A percentile compares a stretch with the other conserved stretches of the same genome.
Conservation (phyloP, 2,113 vertebrate species). For the Hydrochoerus hydrochaeris region DNA sequence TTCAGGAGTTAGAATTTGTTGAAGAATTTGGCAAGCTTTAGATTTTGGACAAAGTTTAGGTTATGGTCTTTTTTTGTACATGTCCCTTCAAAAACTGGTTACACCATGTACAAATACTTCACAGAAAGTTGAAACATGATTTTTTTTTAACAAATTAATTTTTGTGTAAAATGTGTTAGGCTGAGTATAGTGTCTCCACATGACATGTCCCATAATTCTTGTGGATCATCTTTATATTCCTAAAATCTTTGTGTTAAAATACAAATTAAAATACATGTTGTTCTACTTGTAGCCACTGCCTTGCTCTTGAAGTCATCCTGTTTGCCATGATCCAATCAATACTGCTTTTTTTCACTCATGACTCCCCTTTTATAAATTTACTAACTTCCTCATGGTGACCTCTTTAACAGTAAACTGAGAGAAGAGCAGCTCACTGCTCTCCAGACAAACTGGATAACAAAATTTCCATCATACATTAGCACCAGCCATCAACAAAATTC, state of each 20-base stretch:
- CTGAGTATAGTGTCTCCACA: background rate
- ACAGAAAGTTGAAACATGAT: background rate
- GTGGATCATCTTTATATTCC: background rate
- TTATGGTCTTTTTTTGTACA: background rate
- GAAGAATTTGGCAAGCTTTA: background rate
- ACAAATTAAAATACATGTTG: background rate
- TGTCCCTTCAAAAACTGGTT: constrained; percentile 43
- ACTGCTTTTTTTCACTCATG: background rate
- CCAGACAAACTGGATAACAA: background rate
- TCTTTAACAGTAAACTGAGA: background rate
- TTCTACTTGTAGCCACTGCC: background rate
- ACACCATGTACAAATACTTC: background rate
- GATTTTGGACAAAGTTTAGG: constrained; percentile 49
- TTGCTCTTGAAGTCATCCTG: background rate
- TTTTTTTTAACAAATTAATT: constrained; percentile 30
- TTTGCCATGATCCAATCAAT: background rate
- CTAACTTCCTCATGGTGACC: background rate
- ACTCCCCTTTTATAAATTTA: background rate
- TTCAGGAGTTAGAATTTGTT: constrained; percentile 16
- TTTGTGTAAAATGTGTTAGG: background rate
- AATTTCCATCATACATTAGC: background rate
- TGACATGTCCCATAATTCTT: background rate
- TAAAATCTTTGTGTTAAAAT: background rate
- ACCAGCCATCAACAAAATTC: background rate
- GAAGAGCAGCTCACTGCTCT: background rate